Evolutionary conservation across 2,113 vertebrate genomes (phyloP).

Genomic region (Eublepharis macularius): DNA sequence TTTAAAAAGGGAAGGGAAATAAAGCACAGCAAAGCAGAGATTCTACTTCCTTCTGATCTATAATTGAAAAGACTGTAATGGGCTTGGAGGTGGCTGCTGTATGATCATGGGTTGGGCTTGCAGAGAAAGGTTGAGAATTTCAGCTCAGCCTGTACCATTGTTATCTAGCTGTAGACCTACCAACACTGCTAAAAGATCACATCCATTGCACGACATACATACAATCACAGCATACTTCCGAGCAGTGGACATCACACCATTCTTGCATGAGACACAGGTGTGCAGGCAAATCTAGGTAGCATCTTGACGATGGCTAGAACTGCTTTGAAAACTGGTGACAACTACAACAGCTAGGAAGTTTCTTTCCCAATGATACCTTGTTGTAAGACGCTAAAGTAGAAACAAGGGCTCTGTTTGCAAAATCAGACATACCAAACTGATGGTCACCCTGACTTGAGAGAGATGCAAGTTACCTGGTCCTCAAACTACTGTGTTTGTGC

Average conservation of each 20-base stretch:
- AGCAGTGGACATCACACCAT: neutral
- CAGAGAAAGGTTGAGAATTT: neutral
- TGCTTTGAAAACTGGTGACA: neutral
- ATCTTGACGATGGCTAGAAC: neutral
- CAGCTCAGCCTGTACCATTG: neutral
- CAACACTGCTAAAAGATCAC: neutral
- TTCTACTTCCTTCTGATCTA: neutral
- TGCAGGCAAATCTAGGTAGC: neutral
- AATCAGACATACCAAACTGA: neutral
- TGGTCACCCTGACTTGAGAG: no score
- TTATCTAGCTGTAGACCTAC: neutral
- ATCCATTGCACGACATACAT: neutral
- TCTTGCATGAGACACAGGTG: neutral
- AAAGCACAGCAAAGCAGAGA: no score
- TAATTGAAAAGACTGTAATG: neutral
- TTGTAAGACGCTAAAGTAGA: neutral
- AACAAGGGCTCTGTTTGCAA: neutral
- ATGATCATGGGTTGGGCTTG: neutral
- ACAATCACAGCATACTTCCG: neutral
- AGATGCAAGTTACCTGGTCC: neutral
- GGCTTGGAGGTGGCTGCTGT: neutral
- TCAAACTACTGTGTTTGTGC: neutral
- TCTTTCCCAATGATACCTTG: neutral
- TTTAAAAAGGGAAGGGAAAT: neutral
- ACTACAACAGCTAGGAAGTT: neutral